Base-by-base conservation (phyloP, 2,113 vertebrate species). In the Vicugna pacos region DNA sequence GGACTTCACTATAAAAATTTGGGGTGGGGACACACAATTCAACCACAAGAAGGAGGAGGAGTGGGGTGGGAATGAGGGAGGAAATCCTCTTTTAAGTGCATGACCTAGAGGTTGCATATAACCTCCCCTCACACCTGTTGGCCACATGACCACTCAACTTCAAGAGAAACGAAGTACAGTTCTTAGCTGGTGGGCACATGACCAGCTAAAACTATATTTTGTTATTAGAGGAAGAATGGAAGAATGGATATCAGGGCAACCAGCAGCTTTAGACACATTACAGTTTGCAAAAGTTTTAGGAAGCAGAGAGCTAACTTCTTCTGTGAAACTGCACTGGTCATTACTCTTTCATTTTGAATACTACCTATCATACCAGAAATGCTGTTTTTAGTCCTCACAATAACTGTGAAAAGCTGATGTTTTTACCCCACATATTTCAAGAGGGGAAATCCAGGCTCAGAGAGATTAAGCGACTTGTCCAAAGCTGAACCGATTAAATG, bases 41-140 rank as follows among this genome's bases (percentile, higher is more conserved):
- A 77, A 8, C 75, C 19, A n/a, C 30, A 54, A 54, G 17, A 54
- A 28, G 13, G 50, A 77, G 75, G 32, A 54, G 4, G 50, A 52
- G 28, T 52, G 73, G n/a, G 75, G 32, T 35, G 50, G 75, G 75
- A 77, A n/a, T 54, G 30, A 77, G 50, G 19, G 19, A 24, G 50
- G 75, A 54, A 35, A 77, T n/a, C 30, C 19, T 35, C 48, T 54
- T 54, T 77, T 54, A 77, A 77, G 32, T 7, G 50, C 11, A n/a
- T 54, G 50, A 77, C 19, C 32, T 1, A n/a, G 32, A 77, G 32
- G 32, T 77, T 77, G n/a, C 32, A 54, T 24, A 54, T 52, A 6
- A 8, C 22, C 8, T 2, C 35, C 6, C 11, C 11, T 24, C 0
- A 6, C 30, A 77, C 22, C 32, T 19, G 19, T 54, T 14, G 32